Conservation (phyloP, 2,888 invertebrate species). For the Tolmerus cingulatus region DNA sequence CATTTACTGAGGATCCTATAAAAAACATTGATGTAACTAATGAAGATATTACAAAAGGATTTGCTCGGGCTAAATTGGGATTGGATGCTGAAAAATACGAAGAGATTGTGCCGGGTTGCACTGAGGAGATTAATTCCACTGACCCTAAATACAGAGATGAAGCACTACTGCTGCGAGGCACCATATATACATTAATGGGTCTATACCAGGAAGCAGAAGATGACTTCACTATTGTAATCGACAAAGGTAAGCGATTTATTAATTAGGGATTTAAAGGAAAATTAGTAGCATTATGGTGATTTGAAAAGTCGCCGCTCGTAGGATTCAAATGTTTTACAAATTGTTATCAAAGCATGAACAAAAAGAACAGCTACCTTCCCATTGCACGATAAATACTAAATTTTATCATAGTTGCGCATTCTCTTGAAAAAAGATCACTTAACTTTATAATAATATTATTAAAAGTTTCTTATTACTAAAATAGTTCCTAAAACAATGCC, state of each 20-base stretch:
- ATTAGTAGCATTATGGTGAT: no score
- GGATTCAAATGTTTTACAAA: no score
- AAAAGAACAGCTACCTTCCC: no score
- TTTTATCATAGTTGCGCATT: no score
- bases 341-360: no score
- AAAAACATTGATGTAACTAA: constrained; percentile 50
- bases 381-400: no score
- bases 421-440: no score
- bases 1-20: constrained; percentile 88
- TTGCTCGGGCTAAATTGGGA: constrained; percentile 75
- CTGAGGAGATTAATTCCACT: constrained; percentile 75
- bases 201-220: constrained; percentile 75
- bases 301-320: no score
- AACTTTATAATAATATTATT: no score
- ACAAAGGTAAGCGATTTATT: constrained; percentile 61
- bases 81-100: constrained; percentile 78
- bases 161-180: constrained; percentile 82
- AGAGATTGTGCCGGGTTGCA: constrained; percentile 79
- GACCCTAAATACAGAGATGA: constrained; percentile 72
- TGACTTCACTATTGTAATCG: constrained; percentile 77
- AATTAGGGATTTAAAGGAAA: no score
- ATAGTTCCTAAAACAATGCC: no score
- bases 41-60: constrained; percentile 65
- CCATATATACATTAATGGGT: constrained; percentile 82
- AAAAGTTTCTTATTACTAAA: no score